Percentiles rank a stretch among this genome's conserved stretches.
Conservation (phyloP, 2,113 vertebrate species). For the Notothenia rossii region DNA sequence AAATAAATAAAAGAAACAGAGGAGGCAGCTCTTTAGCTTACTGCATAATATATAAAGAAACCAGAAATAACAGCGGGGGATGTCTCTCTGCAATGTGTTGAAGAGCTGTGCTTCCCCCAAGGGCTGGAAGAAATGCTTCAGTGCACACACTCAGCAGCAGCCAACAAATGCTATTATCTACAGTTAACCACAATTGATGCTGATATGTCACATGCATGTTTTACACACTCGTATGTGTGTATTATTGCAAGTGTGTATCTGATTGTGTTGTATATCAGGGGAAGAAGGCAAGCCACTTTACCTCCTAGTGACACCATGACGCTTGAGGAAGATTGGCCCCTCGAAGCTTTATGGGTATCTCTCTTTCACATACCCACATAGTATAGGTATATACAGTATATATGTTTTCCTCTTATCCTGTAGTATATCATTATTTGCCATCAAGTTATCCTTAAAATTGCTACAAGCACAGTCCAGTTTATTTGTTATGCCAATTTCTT, state of each 20-base stretch:
- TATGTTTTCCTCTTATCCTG: not conserved
- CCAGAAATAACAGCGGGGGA: conserved; percentile 64
- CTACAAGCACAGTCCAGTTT: not conserved
- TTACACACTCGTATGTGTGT: not conserved
- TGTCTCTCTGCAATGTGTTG: conserved; percentile 56
- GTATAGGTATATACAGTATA: not conserved
- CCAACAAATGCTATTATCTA: conserved; percentile 17
- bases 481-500: not conserved
- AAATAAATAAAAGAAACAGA: conserved; percentile 38
- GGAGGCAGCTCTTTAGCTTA: conserved; percentile 69
- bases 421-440: not conserved
- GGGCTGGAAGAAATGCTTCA: conserved; percentile 51
- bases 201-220: conserved; percentile 15
- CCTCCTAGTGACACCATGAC: conserved; percentile 29
- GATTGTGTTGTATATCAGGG: not conserved
- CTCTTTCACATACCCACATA: not conserved
- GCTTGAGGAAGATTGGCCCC: conserved; percentile 8
- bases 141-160: not conserved
- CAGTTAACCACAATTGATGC: conserved; percentile 12
- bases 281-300: conserved; percentile 28
- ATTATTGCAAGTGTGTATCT: conserved; percentile 5
- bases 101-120: conserved; percentile 39
- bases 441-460: not conserved
- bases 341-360: conserved; percentile 10
- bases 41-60: conserved; percentile 74